Evolutionary conservation across 2,113 vertebrate species (phyloP).

Genomic region (Rhinopomastus cyanomelas): DNA sequence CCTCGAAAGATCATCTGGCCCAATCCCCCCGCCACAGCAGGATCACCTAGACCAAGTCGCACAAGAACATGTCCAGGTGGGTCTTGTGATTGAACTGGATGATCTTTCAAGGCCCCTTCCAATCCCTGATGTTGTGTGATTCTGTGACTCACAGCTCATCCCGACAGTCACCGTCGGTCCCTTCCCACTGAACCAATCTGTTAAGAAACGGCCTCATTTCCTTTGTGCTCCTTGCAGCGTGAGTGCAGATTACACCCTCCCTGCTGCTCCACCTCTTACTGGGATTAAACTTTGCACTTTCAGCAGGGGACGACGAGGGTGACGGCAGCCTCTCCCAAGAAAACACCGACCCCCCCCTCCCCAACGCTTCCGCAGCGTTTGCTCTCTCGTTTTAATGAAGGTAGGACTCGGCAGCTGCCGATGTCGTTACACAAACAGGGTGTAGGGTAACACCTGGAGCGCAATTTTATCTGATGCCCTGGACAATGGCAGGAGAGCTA

Average conservation of each 20-base stretch:
- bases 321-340: neutral
- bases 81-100: no score
- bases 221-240: no score
- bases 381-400: neutral
- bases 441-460: constrained; percentile 45
- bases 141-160: no score
- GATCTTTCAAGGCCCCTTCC: no score
- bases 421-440: constrained; percentile 14
- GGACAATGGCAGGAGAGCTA: constrained; percentile 32
- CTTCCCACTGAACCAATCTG: no score
- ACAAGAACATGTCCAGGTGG: no score
- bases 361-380: accelerated
- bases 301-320: accelerated
- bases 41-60: no score
- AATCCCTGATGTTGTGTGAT: no score
- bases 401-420: neutral
- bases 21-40: no score
- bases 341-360: neutral
- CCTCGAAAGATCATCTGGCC: no score
- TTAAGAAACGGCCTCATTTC: no score
- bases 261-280: neutral
- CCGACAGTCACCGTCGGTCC: no score
- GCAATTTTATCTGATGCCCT: constrained; percentile 27
- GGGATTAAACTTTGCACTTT: neutral
- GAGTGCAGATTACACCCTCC: neutral